Evolutionary conservation across 2,113 vertebrate genomes (phyloP).

Genomic region (Eurystomus gularis): DNA sequence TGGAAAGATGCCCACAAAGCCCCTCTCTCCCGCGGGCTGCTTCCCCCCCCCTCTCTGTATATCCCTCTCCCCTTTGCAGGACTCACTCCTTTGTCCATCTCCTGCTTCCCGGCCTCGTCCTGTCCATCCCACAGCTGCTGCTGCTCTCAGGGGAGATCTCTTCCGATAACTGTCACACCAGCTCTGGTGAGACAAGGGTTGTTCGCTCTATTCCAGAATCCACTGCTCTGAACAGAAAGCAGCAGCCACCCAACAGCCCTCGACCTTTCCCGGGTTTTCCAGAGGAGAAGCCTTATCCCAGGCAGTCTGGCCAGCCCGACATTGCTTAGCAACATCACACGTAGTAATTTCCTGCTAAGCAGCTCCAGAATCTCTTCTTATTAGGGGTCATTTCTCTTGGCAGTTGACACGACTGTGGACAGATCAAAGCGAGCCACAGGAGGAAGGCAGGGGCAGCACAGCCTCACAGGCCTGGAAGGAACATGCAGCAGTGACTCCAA

Average conservation of each 20-base stretch:
- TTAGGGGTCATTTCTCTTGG: background rate
- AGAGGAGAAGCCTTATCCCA: background rate
- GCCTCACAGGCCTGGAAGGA: rapidly evolving
- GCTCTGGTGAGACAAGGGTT: background rate
- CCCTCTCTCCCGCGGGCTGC: no score
- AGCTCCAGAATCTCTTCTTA: background rate
- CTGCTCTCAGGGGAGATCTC: background rate
- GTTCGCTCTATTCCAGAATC: background rate
- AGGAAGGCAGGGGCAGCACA: background rate
- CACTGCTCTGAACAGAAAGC: background rate
- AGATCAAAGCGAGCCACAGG: background rate
- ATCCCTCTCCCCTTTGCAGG: background rate
- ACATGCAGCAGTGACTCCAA: rapidly evolving
- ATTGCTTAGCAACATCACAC: slow-evolving; percentile 60
- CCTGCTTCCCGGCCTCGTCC: rapidly evolving
- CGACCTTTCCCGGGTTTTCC: background rate
- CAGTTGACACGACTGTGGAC: background rate
- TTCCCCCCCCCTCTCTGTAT: no score
- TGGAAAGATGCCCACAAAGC: background rate
- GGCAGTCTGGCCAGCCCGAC: background rate
- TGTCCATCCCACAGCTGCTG: background rate
- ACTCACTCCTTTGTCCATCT: background rate
- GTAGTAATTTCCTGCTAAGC: slow-evolving; percentile 36
- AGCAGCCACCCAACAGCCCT: background rate
- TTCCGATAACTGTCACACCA: background rate